phyloP scores from a whole-genome alignment of 2,888 invertebrate genomes.

The Cephalotes varians region DNA sequence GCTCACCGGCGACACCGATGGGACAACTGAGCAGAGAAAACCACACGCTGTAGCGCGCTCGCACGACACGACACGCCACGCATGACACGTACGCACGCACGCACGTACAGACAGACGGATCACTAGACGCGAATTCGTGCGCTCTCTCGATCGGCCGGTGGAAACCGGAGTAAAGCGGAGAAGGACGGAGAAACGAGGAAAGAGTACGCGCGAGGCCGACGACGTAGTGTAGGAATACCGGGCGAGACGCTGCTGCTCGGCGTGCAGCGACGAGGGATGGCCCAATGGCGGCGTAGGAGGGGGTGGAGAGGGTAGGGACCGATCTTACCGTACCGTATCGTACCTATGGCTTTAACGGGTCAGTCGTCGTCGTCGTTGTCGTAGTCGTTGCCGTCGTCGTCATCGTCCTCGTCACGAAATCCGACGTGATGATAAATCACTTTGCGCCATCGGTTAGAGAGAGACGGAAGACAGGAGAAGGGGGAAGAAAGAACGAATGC shows the following conservation, averaged over 20 bases:
- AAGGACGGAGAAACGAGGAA: conserved; percentile 60
- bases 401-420: conserved; percentile 67
- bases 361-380: conserved; percentile 62
- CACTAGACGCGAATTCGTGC: conserved; percentile 73
- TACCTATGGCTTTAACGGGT: conserved; percentile 59
- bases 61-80: conserved; percentile 24
- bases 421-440: conserved; percentile 71
- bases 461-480: conserved; percentile 46
- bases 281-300: conserved; percentile 60
- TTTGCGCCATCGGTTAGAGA: conserved; percentile 63
- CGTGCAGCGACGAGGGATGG: conserved; percentile 52
- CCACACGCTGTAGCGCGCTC: conserved; percentile 40
- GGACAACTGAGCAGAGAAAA: conserved; percentile 48
- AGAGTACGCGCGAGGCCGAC: conserved; percentile 47
- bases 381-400: conserved; percentile 62
- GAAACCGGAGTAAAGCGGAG: conserved; percentile 63
- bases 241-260: conserved; percentile 67
- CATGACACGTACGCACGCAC: not conserved
- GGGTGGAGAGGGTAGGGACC: conserved; percentile 64
- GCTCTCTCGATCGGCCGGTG: conserved; percentile 70
- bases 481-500: conserved; percentile 34
- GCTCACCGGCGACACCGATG: conserved; percentile 55
- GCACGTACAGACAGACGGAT: conserved; percentile 67
- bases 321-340: conserved; percentile 55
- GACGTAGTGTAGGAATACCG: conserved; percentile 59